A percentile compares a stretch with the other conserved stretches of the same genome.
Evolutionary conservation across 1,140 invertebrate genomes (phyloP).

Genomic region (Aphis gossypii): DNA sequence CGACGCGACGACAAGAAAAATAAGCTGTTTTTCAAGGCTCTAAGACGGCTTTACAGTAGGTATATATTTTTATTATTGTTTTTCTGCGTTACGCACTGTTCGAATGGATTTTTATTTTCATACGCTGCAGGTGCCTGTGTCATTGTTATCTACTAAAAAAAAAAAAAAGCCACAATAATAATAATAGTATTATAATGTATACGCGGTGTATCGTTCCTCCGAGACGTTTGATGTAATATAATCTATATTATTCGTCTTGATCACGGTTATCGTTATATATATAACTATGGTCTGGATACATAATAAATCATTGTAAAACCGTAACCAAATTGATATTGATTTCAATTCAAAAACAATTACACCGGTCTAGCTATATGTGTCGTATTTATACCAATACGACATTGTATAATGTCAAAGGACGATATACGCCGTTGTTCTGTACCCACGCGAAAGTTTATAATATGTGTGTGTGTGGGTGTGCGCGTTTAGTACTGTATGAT

Average conservation of each 20-base stretch:
- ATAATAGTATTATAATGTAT: background rate
- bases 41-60: background rate
- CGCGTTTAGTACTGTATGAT: too few species aligned
- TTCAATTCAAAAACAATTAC: background rate
- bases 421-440: background rate
- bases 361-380: background rate
- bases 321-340: background rate
- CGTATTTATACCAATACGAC: background rate
- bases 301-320: background rate
- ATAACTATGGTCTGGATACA: background rate
- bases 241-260: background rate
- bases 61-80: constrained; percentile 10
- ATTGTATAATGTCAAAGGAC: background rate
- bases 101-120: background rate
- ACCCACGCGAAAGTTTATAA: background rate
- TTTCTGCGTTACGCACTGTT: background rate
- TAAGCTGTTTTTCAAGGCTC: constrained; percentile 11
- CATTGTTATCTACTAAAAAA: background rate
- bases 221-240: background rate
- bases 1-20: background rate
- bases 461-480: too few species aligned
- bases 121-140: background rate
- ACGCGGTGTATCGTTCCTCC: background rate
- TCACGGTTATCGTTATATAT: background rate
- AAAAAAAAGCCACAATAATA: too few species aligned